These are phyloP conservation scores for Egretta garzetta DNA, from an alignment of 2,113 vertebrate species.

Conservation along the genomic window DNA sequence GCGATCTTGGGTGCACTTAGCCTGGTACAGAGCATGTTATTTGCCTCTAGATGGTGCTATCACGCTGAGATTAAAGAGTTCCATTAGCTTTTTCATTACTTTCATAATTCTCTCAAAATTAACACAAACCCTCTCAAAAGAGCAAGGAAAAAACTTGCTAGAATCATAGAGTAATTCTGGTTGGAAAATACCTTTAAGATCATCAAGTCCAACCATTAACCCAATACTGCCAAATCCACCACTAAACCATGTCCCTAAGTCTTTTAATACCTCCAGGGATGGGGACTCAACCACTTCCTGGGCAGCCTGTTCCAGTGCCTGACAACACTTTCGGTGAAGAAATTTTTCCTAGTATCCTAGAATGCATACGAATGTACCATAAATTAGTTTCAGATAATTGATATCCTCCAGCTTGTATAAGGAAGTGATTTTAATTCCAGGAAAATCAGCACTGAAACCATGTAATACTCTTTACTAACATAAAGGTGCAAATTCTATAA, in stretches of 20 bases:
- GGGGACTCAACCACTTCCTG: too few relatives aligned
- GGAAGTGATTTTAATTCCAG: background rate
- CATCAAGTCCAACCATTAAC: too few relatives aligned
- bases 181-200: too few relatives aligned
- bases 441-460: background rate
- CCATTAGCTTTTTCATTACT: background rate
- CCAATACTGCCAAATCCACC: too few relatives aligned
- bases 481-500: background rate
- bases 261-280: too few relatives aligned
- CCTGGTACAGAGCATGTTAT: background rate
- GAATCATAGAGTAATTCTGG: too few relatives aligned
- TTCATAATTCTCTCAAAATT: background rate
- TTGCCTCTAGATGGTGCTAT: slow-evolving; percentile 58
- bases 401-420: background rate
- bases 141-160: background rate
- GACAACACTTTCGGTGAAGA: too few relatives aligned
- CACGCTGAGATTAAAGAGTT: background rate
- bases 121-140: background rate
- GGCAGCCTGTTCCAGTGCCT: too few relatives aligned
- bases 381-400: background rate
- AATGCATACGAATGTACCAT: background rate
- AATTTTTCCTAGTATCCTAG: background rate
- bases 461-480: background rate
- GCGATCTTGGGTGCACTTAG: rapidly evolving
- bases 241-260: too few relatives aligned